Conservation (phyloP, 2,797 vertebrate genomes). For the Pangasius macronema region DNA sequence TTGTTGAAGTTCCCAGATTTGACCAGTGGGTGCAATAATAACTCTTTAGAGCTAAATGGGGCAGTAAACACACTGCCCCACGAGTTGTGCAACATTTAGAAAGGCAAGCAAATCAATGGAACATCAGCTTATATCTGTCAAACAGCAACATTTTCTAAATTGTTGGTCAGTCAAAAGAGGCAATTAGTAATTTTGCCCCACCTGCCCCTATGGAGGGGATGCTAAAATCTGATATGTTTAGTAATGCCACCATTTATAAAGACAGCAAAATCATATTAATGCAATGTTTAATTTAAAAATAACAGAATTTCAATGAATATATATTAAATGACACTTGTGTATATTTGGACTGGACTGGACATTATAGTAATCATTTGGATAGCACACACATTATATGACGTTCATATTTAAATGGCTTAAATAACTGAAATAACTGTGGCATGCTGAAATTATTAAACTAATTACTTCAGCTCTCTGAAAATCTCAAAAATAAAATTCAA, state of each 20-base stretch:
- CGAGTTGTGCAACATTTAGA: background rate
- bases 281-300: background rate
- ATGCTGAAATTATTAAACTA: constrained; percentile 8
- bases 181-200: background rate
- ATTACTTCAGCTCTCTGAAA: constrained; percentile 14
- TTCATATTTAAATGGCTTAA: background rate
- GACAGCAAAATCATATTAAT: background rate
- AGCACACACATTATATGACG: background rate
- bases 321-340: background rate
- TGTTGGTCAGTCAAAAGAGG: background rate
- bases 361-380: background rate
- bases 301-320: background rate
- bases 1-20: background rate
- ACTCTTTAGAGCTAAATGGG: background rate
- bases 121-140: background rate
- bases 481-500: constrained; percentile 17
- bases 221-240: background rate
- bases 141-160: background rate
- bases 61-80: background rate
- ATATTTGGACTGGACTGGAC: background rate
- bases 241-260: background rate
- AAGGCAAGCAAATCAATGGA: background rate
- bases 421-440: constrained; percentile 27
- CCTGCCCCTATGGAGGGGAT: background rate
- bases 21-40: background rate